Evolutionary conservation across 1,140 invertebrate genomes (phyloP).

Genomic region (Ceratosolen solmsi): DNA sequence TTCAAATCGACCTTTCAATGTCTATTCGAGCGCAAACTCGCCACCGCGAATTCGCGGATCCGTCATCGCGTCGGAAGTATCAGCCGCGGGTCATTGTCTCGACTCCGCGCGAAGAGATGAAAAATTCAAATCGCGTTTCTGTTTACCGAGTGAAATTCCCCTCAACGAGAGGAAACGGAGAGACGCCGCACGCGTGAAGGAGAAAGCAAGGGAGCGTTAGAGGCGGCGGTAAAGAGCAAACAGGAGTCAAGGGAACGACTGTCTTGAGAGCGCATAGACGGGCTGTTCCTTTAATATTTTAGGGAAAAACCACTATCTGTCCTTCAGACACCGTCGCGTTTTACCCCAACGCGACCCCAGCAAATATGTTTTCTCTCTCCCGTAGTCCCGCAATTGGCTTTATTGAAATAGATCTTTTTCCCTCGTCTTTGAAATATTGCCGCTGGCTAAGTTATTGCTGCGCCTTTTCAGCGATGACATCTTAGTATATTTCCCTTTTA

Average conservation of each 20-base stretch:
- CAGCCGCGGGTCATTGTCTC: background rate
- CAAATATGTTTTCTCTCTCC: conserved; percentile 43
- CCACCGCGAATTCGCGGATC: background rate
- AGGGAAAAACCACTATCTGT: conserved; percentile 54
- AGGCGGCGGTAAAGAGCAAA: conserved; percentile 54
- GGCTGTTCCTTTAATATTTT: conserved; percentile 61
- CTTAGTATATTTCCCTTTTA: conserved; percentile 13
- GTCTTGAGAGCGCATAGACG: conserved; percentile 42
- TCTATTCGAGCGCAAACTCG: too few species aligned
- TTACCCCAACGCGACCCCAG: conserved; percentile 47
- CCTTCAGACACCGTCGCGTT: conserved; percentile 42
- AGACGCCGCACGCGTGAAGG: background rate
- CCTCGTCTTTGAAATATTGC: conserved; percentile 37
- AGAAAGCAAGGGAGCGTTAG: background rate
- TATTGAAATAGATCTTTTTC: conserved; percentile 54
- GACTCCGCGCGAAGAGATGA: conserved; percentile 17
- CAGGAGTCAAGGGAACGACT: conserved; percentile 62
- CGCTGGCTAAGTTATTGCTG: conserved; percentile 4
- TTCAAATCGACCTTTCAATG: too few species aligned
- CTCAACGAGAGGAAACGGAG: background rate
- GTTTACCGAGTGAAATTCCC: conserved; percentile 35
- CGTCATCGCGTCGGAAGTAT: conserved; percentile 26
- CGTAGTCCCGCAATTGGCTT: conserved; percentile 48
- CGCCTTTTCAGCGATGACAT: background rate
- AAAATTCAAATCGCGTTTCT: conserved; percentile 44